Percentiles rank a stretch among this genome's conserved stretches.
Conservation (phyloP, 2,113 vertebrate genomes). For the Mesitornis unicolor region DNA sequence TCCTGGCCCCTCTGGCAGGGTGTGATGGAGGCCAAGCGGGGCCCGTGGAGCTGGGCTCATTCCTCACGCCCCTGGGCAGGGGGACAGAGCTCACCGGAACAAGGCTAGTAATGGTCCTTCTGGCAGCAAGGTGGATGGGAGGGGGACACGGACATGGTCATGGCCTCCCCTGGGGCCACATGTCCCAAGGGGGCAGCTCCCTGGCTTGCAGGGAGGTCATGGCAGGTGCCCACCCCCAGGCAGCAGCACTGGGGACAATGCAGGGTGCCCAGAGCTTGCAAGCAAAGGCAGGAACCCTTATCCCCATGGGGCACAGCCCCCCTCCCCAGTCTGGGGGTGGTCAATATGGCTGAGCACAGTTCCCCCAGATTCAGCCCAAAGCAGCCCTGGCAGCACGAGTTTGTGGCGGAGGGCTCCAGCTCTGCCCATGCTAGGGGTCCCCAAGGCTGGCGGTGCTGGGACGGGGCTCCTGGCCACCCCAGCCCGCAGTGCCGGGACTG, state of each 20-base stretch:
- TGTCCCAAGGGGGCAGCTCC: neutral
- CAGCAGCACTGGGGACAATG: neutral
- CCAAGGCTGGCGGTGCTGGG: neutral
- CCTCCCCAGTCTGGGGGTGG: neutral
- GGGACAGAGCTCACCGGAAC: slow-evolving; percentile 15
- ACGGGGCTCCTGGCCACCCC: neutral
- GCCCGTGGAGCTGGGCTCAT: neutral
- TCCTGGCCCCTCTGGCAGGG: neutral
- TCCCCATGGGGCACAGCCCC: neutral
- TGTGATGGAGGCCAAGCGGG: slow-evolving; percentile 20
- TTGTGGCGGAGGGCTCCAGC: neutral
- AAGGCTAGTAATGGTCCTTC: slow-evolving; percentile 69
- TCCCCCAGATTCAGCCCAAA: neutral
- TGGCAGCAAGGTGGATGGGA: neutral
- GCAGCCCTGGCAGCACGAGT: neutral
- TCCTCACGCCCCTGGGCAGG: neutral
- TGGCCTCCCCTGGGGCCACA: neutral
- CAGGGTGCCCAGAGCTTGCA: neutral
- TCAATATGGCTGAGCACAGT: neutral
- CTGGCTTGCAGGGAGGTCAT: neutral
- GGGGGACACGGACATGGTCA: neutral
- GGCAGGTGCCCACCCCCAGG: neutral
- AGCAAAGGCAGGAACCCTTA: fast-evolving
- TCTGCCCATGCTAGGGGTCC: neutral
- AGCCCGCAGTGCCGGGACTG: slow-evolving; percentile 33